Percentiles rank a stretch among this genome's conserved stretches.
Conservation (phyloP, 2,888 invertebrate species). For the Leptinotarsa tumamoca region DNA sequence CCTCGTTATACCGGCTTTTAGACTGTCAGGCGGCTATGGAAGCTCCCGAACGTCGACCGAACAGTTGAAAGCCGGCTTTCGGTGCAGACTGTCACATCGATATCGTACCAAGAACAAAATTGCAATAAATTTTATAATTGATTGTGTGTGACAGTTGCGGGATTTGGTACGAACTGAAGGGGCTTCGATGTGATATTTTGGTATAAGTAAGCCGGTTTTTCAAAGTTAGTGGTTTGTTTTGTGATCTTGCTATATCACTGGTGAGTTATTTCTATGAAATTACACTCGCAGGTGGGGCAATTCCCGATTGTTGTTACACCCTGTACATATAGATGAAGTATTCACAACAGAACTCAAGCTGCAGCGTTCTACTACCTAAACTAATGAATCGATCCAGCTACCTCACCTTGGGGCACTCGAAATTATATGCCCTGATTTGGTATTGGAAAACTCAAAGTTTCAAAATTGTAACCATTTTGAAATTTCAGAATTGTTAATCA, state of each 20-base stretch:
- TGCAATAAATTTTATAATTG: slow-evolving; percentile 31
- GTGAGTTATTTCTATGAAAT: slow-evolving; percentile 37
- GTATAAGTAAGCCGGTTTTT: not conserved
- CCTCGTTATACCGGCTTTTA: slow-evolving; percentile 53
- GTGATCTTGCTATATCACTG: slow-evolving; percentile 36
- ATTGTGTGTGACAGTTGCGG: slow-evolving; percentile 40
- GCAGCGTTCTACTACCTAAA: not conserved
- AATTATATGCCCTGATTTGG: not conserved
- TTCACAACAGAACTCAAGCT: too few relatives aligned
- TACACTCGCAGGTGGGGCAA: too few relatives aligned
- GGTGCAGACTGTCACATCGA: slow-evolving; percentile 24
- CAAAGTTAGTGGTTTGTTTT: slow-evolving; percentile 37
- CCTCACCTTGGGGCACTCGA: not conserved
- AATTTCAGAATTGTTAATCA: too few relatives aligned
- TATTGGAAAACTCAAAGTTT: too few relatives aligned
- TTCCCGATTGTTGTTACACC: not conserved
- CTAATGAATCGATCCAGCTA: slow-evolving; percentile 3
- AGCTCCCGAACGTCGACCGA: slow-evolving; percentile 30
- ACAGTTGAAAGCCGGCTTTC: slow-evolving; percentile 50
- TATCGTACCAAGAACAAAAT: slow-evolving; percentile 5
- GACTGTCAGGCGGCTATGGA: slow-evolving; percentile 48
- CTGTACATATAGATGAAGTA: too few relatives aligned
- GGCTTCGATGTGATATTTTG: not conserved
- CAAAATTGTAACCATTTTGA: too few relatives aligned
- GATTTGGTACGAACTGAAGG: slow-evolving; percentile 35